phyloP scores from a whole-genome alignment of 2,113 vertebrate genomes.

The Proteles cristata region DNA sequence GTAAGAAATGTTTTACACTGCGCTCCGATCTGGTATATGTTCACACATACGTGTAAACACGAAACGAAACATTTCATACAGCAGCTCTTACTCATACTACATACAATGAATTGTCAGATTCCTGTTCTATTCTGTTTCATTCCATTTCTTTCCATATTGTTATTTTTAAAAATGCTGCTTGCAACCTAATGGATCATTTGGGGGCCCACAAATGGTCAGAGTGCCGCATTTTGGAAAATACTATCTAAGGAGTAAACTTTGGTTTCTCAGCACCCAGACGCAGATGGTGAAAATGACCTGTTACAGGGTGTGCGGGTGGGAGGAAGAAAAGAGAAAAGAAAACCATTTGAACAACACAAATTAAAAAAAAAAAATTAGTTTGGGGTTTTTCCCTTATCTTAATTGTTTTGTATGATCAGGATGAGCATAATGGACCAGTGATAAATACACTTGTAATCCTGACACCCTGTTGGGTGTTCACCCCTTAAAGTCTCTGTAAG shows the following conservation, averaged over 20 bases:
- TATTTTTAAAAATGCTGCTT: background rate
- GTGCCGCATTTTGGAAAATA: background rate
- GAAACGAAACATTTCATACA: background rate
- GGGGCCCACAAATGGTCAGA: too few species aligned
- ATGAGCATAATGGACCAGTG: background rate
- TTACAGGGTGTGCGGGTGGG: too few species aligned
- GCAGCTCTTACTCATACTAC: background rate
- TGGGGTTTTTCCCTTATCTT: background rate
- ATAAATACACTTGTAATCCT: background rate
- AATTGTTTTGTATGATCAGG: background rate
- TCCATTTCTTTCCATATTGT: background rate
- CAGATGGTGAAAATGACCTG: background rate
- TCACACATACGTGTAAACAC: background rate
- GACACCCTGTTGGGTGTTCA: fast-evolving
- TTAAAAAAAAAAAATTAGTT: background rate
- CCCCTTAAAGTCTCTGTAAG: background rate
- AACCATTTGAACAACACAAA: background rate
- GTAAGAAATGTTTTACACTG: background rate
- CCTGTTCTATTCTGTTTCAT: background rate
- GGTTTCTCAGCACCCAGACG: background rate
- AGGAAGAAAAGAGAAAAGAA: background rate
- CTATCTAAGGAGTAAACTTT: background rate
- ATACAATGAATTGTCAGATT: background rate
- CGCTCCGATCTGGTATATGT: background rate
- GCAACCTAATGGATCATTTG: background rate